Conservation (phyloP, 92 coral and sea anemone species). For the Heliopora coerulea region DNA sequence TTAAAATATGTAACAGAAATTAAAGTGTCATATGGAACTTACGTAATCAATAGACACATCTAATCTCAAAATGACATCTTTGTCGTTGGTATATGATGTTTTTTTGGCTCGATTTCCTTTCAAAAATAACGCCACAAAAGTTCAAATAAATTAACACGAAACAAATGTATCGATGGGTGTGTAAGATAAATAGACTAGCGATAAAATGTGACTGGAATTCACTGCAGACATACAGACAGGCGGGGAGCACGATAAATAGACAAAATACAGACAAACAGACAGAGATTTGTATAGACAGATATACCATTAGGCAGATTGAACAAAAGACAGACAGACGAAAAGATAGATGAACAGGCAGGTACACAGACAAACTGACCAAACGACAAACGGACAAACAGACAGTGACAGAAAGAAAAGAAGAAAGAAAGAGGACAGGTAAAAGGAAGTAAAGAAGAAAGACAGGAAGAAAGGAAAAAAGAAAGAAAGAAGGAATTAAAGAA, state of each 20-base stretch:
- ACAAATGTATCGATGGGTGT: background rate
- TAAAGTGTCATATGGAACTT: background rate
- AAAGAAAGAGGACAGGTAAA: no score
- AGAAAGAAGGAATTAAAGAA: no score
- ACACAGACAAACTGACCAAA: no score
- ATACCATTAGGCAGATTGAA: background rate
- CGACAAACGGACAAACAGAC: no score
- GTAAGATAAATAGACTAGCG: no score
- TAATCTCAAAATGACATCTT: conserved; percentile 7
- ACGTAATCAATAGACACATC: conserved; percentile 25
- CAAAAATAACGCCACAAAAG: background rate
- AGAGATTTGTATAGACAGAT: no score
- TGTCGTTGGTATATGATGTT: background rate
- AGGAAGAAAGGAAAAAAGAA: no score
- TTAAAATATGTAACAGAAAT: background rate
- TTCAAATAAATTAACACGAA: background rate
- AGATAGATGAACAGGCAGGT: background rate
- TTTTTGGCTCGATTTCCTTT: background rate
- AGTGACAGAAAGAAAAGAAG: no score
- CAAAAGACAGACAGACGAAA: background rate
- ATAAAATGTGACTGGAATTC: no score
- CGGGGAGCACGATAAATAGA: no score
- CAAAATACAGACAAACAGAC: no score
- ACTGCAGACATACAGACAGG: background rate
- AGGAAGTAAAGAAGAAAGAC: no score